Percentiles rank a stretch among this genome's conserved stretches.
Evolutionary conservation across 2,888 invertebrate genomes (phyloP).

Genomic region (Adelognathus sp.): DNA sequence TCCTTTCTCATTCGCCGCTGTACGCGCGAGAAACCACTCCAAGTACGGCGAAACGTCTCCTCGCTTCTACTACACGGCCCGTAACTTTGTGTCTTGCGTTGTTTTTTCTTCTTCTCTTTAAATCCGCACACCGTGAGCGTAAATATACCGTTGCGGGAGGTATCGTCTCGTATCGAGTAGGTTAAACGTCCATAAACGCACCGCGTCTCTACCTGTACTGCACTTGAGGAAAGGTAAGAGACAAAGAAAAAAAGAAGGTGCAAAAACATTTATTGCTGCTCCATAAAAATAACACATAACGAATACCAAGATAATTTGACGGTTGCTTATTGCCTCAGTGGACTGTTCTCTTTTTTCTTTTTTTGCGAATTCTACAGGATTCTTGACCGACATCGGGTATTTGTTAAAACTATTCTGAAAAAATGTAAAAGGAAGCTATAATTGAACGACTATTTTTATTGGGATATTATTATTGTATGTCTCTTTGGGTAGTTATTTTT

Average conservation of each 20-base stretch:
- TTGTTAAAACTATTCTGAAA: too few relatives aligned
- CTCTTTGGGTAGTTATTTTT: too few relatives aligned
- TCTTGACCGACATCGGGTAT: too few relatives aligned
- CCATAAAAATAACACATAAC: neutral
- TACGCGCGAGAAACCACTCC: conserved; percentile 35
- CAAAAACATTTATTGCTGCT: conserved; percentile 33
- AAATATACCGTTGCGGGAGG: conserved; percentile 53
- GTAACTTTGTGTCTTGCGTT: conserved; percentile 15
- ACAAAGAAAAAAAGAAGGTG: neutral
- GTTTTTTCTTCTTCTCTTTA: conserved; percentile 17
- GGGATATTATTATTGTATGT: too few relatives aligned
- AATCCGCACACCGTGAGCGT: conserved; percentile 25
- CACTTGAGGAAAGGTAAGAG: conserved; percentile 1
- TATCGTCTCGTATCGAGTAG: conserved; percentile 42
- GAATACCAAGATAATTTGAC: conserved; percentile 1
- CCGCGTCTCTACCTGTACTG: conserved; percentile 1
- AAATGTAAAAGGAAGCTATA: too few relatives aligned
- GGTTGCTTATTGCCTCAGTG: conserved; percentile 1
- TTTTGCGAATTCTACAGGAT: too few relatives aligned
- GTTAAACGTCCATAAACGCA: conserved; percentile 47
- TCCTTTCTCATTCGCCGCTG: conserved; percentile 47
- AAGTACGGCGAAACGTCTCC: conserved; percentile 47
- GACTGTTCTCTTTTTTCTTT: neutral
- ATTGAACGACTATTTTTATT: too few relatives aligned
- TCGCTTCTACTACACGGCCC: conserved; percentile 9